Evolutionary conservation across 1,140 invertebrate species (phyloP), one percentile per base, ranked within the genome.

Genomic region (Drosophila nigrodunni): DNA sequence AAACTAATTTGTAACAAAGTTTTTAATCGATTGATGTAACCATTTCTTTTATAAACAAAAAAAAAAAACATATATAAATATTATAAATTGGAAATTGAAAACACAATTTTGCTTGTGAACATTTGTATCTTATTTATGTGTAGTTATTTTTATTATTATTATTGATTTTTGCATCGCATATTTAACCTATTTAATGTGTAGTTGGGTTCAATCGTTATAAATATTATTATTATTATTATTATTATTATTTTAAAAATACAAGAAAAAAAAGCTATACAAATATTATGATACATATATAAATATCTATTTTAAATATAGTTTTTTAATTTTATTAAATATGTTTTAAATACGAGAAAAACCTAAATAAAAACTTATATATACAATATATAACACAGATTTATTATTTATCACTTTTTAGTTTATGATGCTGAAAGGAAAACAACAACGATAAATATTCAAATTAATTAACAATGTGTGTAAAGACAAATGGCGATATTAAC

Each of bases 301-400:
- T 62, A 62, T 50, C 34, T 62, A 64, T 62, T 43, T 54, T 75
- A 80, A 81, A 65, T 75, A 49, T 88, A 88, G 74, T 75, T 83
- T 89, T 76, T 80, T 83, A 49, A 77, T 89, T 88, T 85, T 89
- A 90, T 89, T 89, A 79, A 88, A 88, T 79, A 77, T 89, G 86
- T 90, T 89, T 90, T 74, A 90, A 89, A 71, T 55, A 71, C 69
- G 83, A 74, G 18, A 73, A 87, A 82, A 82, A 55, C 66, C 61
- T 75, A 80, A 88, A 78, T 80, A 85, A 89, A 90, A 82, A 75
- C 77, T 70, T 75, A 80, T 71, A 80, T 71, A 80, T 87, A 90
- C 76, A 83, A 88, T 88, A 82, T 78, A 77, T 70, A 79, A 73
- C 61, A 15, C 41, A 30, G 9, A 15, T 43, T 69, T 70, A 58